A percentile compares a stretch with the other conserved stretches of the same genome.
Evolutionary conservation across 2,888 invertebrate species (phyloP).

Genomic region (Leucania comma): DNA sequence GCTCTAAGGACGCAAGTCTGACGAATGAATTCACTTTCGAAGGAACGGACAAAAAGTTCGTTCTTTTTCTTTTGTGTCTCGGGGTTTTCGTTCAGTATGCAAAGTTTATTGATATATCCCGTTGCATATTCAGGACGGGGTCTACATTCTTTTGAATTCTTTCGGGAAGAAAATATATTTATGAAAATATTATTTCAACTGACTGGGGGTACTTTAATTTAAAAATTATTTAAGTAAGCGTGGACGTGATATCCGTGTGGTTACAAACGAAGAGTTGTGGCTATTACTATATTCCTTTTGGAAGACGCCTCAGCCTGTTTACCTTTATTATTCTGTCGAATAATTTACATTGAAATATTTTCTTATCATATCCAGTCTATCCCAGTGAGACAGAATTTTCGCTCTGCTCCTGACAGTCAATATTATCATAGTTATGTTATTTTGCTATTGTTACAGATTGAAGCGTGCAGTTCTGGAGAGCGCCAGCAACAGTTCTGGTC

Average conservation of each 20-base stretch:
- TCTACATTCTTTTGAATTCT: constrained; percentile 55
- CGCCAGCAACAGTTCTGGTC: constrained; percentile 87
- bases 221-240: not conserved
- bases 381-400: not conserved
- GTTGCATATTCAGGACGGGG: constrained; percentile 60
- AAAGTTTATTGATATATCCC: constrained; percentile 63
- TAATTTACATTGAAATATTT: not conserved
- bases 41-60: constrained; percentile 47
- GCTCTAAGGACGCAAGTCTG: constrained; percentile 17
- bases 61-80: constrained; percentile 53
- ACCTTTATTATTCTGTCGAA: constrained; percentile 1
- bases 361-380: not conserved
- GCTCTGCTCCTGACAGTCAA: not conserved
- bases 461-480: constrained; percentile 80
- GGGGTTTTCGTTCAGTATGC: constrained; percentile 60
- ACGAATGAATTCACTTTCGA: constrained; percentile 57
- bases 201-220: constrained; percentile 11
- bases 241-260: not conserved
- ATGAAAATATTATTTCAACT: constrained; percentile 46
- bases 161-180: constrained; percentile 54
- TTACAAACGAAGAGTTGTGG: not conserved
- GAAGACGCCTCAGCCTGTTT: not conserved
- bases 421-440: constrained; percentile 8
- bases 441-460: constrained; percentile 83
- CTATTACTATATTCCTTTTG: not conserved